Evolutionary conservation across 1,140 invertebrate species (phyloP).

Genomic region (Drosophila repletoides): DNA sequence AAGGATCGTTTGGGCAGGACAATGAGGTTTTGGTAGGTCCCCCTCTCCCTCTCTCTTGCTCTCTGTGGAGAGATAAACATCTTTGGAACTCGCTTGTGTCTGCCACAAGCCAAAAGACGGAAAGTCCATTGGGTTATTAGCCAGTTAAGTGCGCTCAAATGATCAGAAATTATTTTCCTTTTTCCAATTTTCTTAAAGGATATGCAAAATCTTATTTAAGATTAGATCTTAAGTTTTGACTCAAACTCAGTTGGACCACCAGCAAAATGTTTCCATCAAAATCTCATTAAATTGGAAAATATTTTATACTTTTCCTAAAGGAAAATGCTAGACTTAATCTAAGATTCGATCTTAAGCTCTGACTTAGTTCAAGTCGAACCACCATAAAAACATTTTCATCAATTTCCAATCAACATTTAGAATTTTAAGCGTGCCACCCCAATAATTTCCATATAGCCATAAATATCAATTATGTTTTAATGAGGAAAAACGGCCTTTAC

Average conservation of each 20-base stretch:
- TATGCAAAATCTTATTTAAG: constrained; percentile 73
- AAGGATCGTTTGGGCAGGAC: constrained; percentile 50
- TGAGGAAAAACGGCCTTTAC: constrained; percentile 69
- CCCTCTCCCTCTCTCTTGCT: too few species aligned
- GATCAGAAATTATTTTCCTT: constrained; percentile 33
- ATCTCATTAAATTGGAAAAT: not conserved
- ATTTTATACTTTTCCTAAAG: constrained; percentile 25
- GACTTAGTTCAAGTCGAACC: constrained; percentile 3
- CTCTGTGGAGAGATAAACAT: constrained; percentile 62
- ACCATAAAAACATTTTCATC: constrained; percentile 32
- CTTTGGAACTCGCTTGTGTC: constrained; percentile 48
- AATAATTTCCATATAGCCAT: constrained; percentile 28
- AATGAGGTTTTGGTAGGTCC: constrained; percentile 35
- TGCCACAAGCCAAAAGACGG: constrained; percentile 59
- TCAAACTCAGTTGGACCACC: constrained; percentile 14
- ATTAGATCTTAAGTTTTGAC: constrained; percentile 46
- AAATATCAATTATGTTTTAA: constrained; percentile 75
- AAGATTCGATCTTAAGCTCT: constrained; percentile 50
- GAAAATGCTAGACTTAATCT: constrained; percentile 72
- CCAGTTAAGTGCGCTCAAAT: constrained; percentile 63
- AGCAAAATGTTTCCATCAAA: constrained; percentile 24
- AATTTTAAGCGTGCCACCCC: not conserved
- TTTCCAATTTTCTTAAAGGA: constrained; percentile 36
- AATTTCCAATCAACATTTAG: constrained; percentile 1
- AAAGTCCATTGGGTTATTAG: constrained; percentile 46